Conservation (phyloP, 2,797 vertebrate genomes). For the Malacoraja senta region DNA sequence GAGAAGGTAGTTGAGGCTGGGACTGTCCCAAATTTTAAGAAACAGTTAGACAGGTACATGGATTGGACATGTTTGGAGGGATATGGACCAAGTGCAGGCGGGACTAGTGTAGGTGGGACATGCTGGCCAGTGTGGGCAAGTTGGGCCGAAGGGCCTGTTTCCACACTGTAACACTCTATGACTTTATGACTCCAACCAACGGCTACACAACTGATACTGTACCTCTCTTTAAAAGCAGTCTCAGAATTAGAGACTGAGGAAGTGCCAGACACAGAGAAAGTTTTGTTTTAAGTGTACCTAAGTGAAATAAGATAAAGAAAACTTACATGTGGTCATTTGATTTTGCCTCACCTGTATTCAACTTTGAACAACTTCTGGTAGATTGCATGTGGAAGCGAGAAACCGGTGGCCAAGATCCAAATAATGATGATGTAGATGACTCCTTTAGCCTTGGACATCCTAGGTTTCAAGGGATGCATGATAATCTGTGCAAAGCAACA, state of each 20-base stretch:
- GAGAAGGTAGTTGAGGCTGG: too few species aligned
- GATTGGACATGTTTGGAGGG: too few species aligned
- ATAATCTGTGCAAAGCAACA: slow-evolving; percentile 31
- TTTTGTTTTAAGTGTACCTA: not conserved
- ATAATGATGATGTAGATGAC: slow-evolving; percentile 24
- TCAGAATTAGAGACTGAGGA: not conserved
- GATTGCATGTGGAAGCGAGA: slow-evolving; percentile 39
- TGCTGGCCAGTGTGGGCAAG: too few species aligned
- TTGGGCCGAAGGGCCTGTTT: too few species aligned
- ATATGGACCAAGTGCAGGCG: too few species aligned
- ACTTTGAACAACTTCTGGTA: slow-evolving; percentile 37
- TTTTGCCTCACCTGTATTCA: slow-evolving; percentile 35
- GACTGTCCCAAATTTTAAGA: too few species aligned
- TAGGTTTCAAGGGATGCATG: slow-evolving; percentile 36
- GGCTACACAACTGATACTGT: not conserved
- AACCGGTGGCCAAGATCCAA: slow-evolving; percentile 38
- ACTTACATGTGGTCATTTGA: not conserved
- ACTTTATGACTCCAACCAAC: too few species aligned
- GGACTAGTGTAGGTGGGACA: too few species aligned
- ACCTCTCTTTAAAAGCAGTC: not conserved
- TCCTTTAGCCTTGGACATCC: slow-evolving; percentile 26
- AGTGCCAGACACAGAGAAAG: not conserved
- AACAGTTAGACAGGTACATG: too few species aligned
- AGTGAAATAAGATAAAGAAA: not conserved
- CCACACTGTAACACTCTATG: too few species aligned